phyloP scores from a whole-genome alignment of 2,113 vertebrate genomes.

The Hyaena hyaena region DNA sequence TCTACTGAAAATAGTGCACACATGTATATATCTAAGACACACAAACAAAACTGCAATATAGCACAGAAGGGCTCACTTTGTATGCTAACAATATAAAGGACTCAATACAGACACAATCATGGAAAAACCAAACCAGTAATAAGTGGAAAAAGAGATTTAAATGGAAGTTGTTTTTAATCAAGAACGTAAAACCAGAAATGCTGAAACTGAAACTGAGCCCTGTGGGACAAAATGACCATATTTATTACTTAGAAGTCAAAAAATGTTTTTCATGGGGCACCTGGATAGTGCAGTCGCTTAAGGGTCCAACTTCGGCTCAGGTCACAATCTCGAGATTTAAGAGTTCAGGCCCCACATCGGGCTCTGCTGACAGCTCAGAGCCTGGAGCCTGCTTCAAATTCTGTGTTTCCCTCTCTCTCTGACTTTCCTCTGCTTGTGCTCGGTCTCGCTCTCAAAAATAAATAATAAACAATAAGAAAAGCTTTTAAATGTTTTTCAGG shows the following conservation, averaged over 20 bases:
- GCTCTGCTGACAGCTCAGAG: no score
- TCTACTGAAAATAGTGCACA: slow-evolving; percentile 23
- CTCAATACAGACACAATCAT: not conserved
- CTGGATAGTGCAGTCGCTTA: no score
- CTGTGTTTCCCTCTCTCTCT: no score
- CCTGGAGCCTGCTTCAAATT: no score
- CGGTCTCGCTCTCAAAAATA: no score
- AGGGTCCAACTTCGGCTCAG: no score
- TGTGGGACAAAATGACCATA: not conserved
- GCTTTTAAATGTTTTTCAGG: not conserved
- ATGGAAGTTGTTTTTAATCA: slow-evolving; percentile 35
- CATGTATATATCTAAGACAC: not conserved
- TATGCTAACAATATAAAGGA: not conserved
- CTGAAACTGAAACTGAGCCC: not conserved
- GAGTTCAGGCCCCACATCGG: no score
- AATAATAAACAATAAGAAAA: no score
- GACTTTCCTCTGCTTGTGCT: no score
- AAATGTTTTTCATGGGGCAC: not conserved
- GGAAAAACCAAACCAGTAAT: slow-evolving; percentile 22
- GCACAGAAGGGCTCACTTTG: not conserved
- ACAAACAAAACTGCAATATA: not conserved
- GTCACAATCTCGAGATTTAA: no score
- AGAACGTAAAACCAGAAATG: slow-evolving; percentile 26
- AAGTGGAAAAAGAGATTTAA: slow-evolving; percentile 8
- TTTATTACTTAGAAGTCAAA: slow-evolving; percentile 45